Conservation (phyloP, 2,113 vertebrate genomes). For the Holacanthus passer region DNA sequence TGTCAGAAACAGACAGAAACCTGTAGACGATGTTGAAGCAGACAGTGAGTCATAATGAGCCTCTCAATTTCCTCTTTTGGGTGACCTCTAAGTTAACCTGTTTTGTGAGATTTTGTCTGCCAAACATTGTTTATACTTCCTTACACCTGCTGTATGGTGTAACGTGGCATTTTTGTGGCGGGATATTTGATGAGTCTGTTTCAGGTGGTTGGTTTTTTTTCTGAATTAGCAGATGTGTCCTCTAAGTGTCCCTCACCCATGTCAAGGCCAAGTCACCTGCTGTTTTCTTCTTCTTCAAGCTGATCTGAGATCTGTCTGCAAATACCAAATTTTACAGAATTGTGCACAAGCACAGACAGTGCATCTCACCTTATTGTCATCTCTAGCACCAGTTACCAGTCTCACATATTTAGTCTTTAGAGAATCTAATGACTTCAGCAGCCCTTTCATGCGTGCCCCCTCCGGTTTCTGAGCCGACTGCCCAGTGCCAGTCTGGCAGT, state of each 20-base stretch:
- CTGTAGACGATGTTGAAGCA: conserved; percentile 19
- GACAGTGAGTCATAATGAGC: not conserved
- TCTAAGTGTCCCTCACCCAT: not conserved
- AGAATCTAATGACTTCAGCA: conserved; percentile 51
- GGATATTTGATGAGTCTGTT: not conserved
- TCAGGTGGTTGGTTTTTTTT: not conserved
- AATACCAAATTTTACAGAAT: not conserved
- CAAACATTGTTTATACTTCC: not conserved
- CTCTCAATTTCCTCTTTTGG: conserved; percentile 6
- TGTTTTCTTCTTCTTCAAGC: conserved; percentile 17
- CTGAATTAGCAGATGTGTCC: conserved; percentile 8
- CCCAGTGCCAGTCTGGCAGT: conserved; percentile 64
- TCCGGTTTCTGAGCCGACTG: conserved; percentile 47
- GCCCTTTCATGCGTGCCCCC: conserved; percentile 50
- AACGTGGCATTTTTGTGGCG: not conserved
- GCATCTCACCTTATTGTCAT: not conserved
- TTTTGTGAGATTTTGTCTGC: not conserved
- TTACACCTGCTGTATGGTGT: not conserved
- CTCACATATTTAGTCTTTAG: conserved; percentile 18
- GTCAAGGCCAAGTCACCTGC: not conserved
- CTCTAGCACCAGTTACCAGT: conserved; percentile 23
- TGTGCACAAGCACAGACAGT: conserved; percentile 2
- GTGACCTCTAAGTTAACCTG: not conserved
- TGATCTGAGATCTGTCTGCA: conserved; percentile 7
- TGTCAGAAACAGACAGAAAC: conserved; percentile 39